Conservation (phyloP, 1,140 invertebrate species). For the Asobara japonica region DNA sequence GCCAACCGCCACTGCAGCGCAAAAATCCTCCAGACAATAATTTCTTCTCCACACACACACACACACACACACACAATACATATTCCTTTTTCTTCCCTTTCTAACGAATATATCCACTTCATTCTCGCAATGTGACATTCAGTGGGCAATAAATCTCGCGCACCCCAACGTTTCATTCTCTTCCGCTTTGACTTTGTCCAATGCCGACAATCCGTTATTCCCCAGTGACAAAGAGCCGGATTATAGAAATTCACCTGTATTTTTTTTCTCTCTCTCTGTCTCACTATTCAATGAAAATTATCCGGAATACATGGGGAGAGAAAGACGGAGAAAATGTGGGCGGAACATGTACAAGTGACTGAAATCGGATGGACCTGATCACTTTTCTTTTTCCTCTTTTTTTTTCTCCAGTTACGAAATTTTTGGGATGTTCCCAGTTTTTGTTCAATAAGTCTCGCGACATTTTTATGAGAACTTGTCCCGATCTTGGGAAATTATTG, state of each 20-base stretch:
- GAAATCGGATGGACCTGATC: no score
- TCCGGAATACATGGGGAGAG: not conserved
- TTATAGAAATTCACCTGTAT: not conserved
- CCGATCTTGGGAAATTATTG: no score
- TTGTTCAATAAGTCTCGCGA: no score
- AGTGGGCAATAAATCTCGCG: not conserved
- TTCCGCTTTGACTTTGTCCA: conserved; percentile 6
- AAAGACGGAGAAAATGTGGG: not conserved
- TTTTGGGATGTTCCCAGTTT: no score
- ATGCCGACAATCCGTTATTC: conserved; percentile 11
- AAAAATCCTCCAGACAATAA: conserved; percentile 18
- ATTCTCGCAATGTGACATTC: conserved; percentile 11
- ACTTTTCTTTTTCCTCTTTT: no score
- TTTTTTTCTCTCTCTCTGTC: no score
- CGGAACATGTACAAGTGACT: no score
- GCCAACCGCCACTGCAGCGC: not conserved
- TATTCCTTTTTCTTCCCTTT: not conserved
- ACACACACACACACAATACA: not conserved
- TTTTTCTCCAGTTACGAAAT: no score
- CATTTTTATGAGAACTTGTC: no score
- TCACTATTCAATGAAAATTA: not conserved
- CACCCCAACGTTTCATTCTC: conserved; percentile 11
- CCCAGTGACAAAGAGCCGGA: not conserved
- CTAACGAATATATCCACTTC: not conserved
- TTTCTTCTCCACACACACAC: not conserved